Evolutionary conservation across 2,888 invertebrate genomes (phyloP).

Genomic region (Automeris io): DNA sequence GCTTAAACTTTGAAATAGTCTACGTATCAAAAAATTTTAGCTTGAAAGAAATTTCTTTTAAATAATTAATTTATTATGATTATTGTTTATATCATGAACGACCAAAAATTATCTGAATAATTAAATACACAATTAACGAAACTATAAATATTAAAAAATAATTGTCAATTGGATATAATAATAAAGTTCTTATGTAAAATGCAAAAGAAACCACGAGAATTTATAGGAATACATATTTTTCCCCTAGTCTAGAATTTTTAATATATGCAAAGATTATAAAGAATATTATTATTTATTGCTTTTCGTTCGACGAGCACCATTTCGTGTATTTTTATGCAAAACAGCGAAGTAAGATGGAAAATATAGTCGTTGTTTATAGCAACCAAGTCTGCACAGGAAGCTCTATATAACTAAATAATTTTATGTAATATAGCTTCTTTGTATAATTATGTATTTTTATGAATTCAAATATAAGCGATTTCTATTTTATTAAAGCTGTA

Average conservation of each 20-base stretch:
- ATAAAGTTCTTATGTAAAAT: too few relatives aligned
- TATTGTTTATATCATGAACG: too few relatives aligned
- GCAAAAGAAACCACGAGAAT: too few relatives aligned
- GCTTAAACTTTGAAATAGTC: conserved; percentile 15
- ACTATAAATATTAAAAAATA: too few relatives aligned
- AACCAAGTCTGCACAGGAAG: not conserved
- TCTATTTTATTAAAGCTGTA: too few relatives aligned
- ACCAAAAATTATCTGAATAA: too few relatives aligned
- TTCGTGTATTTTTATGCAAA: conserved; percentile 44
- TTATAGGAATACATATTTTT: too few relatives aligned
- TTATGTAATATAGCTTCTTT: too few relatives aligned
- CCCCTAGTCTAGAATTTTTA: conserved; percentile 28
- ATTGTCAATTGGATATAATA: too few relatives aligned
- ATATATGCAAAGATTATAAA: conserved; percentile 41
- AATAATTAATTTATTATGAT: conserved; percentile 36
- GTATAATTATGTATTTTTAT: too few relatives aligned
- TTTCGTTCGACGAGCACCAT: conserved; percentile 28
- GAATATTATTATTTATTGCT: conserved; percentile 48
- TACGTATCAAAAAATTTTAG: conserved; percentile 33
- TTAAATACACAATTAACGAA: too few relatives aligned
- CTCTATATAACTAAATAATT: not conserved
- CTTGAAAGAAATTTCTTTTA: conserved; percentile 23
- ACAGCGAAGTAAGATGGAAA: conserved; percentile 33
- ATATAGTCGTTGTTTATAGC: conserved; percentile 15
- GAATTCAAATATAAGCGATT: too few relatives aligned